These are phyloP conservation scores for Pluvialis apricaria DNA, from an alignment of 2,113 vertebrate species.

Conservation along the genomic window DNA sequence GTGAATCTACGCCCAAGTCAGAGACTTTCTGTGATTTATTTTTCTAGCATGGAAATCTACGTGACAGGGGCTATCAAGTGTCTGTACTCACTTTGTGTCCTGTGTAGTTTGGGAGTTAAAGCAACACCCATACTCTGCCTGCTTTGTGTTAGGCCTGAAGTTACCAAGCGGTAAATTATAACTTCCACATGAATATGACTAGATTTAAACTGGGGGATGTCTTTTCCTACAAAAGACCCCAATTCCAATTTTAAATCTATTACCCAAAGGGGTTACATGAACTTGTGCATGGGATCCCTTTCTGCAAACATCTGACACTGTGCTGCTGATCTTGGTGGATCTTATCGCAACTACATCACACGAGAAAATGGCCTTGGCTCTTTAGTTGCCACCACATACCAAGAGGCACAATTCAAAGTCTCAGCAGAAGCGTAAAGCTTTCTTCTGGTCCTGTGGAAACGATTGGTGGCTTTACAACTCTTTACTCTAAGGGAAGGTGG, in stretches of 20 bases:
- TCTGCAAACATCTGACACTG: not conserved
- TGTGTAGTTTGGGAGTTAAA: not conserved
- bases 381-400: not conserved
- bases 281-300: not conserved
- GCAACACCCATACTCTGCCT: not conserved
- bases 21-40: not conserved
- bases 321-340: not conserved
- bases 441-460: not conserved
- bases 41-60: not conserved
- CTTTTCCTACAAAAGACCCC: not conserved
- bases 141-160: not conserved
- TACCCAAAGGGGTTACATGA: not conserved
- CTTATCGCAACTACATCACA: not conserved
- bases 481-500: not conserved
- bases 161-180: not conserved
- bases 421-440: not conserved
- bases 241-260: not conserved
- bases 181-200: not conserved
- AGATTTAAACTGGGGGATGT: not conserved
- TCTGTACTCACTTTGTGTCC: not conserved
- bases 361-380: not conserved
- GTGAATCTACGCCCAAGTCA: not conserved
- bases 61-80: not conserved
- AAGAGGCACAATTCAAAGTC: not conserved
- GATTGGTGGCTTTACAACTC: not conserved